Conservation (phyloP, 2,888 invertebrate species). For the Ferrisia virgata region DNA sequence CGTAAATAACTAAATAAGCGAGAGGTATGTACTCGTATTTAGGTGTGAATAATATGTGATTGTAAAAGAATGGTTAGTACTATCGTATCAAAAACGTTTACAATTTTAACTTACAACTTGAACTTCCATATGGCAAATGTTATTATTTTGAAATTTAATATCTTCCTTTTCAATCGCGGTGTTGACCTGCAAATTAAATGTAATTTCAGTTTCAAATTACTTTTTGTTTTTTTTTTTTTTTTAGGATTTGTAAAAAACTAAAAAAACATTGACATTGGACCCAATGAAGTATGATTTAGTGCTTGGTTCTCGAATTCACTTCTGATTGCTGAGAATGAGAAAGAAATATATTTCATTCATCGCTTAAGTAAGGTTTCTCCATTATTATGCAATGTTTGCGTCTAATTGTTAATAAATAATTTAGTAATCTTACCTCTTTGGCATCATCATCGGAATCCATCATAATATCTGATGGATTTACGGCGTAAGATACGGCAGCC, state of each 20-base stretch:
- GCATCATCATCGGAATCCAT: conserved; percentile 27
- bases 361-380: neutral
- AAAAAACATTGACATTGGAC: too few species aligned
- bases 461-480: conserved; percentile 19
- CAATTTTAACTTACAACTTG: conserved; percentile 25
- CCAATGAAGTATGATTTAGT: too few species aligned
- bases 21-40: too few species aligned
- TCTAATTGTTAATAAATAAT: neutral
- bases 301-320: too few species aligned
- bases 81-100: neutral
- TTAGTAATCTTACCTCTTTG: conserved; percentile 31
- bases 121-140: conserved; percentile 35
- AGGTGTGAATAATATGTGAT: too few species aligned
- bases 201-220: neutral
- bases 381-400: neutral
- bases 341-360: neutral
- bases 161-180: conserved; percentile 29
- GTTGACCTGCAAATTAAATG: neutral
- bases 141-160: conserved; percentile 29
- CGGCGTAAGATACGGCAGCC: neutral
- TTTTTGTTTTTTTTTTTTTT: neutral
- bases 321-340: too few species aligned
- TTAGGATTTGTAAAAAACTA: too few species aligned
- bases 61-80: too few species aligned
- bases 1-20: neutral